These are phyloP conservation scores for Zosterops pallidus DNA, from an alignment of 2,113 vertebrate genomes.

Conservation along the genomic window DNA sequence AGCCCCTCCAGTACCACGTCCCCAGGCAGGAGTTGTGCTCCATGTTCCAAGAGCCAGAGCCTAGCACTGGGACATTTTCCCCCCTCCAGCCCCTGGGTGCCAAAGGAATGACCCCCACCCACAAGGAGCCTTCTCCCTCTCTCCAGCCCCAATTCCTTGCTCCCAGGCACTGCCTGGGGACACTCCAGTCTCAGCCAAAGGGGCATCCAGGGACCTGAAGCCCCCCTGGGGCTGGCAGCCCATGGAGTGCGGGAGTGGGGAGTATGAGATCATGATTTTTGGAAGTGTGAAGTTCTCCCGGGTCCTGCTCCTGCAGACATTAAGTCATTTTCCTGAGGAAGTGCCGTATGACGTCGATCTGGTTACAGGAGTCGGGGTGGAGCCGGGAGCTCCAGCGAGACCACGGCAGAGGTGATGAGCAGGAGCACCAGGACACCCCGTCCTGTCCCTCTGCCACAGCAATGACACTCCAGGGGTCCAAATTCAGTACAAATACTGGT, in stretches of 20 bases:
- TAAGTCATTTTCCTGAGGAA: constrained; percentile 66
- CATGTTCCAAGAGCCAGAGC: neutral
- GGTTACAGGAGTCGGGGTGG: neutral
- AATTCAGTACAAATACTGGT: neutral
- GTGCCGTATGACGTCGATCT: neutral
- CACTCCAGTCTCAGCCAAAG: accelerated
- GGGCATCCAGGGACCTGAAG: neutral
- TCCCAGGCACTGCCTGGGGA: neutral
- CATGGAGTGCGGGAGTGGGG: neutral
- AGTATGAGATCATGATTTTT: constrained; percentile 42
- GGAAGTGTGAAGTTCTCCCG: neutral
- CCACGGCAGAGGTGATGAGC: neutral
- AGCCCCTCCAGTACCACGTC: accelerated
- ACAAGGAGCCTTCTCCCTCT: neutral
- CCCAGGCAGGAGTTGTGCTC: neutral
- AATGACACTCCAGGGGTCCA: neutral
- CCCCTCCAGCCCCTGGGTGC: neutral
- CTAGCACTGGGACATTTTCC: accelerated
- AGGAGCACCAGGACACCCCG: neutral
- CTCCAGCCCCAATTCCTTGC: neutral
- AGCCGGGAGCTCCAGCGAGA: neutral
- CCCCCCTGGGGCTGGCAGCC: constrained; percentile 30
- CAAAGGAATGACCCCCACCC: neutral
- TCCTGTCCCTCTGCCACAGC: neutral
- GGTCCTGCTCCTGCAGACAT: constrained; percentile 51